A percentile compares a stretch with the other conserved stretches of the same genome.
Evolutionary conservation across 2,113 vertebrate genomes (phyloP).

Genomic region (Cairina moschata): DNA sequence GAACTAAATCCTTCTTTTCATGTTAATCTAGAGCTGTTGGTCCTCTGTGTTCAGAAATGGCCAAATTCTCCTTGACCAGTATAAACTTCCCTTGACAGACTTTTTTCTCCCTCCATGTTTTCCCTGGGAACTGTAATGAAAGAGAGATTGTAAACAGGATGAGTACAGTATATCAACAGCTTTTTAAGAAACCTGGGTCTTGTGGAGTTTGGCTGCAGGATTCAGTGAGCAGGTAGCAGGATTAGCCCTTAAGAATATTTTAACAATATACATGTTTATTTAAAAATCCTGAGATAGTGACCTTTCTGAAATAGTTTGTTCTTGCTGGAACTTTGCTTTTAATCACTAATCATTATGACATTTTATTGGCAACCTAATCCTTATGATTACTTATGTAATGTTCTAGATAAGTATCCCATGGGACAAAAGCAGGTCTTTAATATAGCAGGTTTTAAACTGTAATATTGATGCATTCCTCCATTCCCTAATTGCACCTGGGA

Average conservation of each 20-base stretch:
- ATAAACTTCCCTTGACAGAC: background rate
- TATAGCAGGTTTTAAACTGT: slow-evolving; percentile 21
- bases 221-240: background rate
- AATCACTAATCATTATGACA: slow-evolving; percentile 40
- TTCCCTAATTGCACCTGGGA: slow-evolving; percentile 28
- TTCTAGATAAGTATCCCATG: slow-evolving; percentile 33
- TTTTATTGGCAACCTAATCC: slow-evolving; percentile 44
- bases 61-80: background rate
- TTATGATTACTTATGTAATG: slow-evolving; percentile 9
- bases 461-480: background rate
- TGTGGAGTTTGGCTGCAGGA: background rate
- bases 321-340: slow-evolving; percentile 62
- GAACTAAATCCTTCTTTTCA: background rate
- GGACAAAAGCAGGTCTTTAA: slow-evolving; percentile 36
- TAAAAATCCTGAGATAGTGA: slow-evolving; percentile 32
- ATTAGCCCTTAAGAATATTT: slow-evolving; percentile 19
- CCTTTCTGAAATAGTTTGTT: slow-evolving; percentile 52
- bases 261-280: slow-evolving; percentile 56
- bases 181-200: background rate
- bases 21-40: background rate
- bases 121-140: background rate
- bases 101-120: background rate
- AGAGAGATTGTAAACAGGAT: background rate
- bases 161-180: background rate
- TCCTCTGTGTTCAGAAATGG: background rate